Percentiles rank a stretch among this genome's conserved stretches.
Conservation (phyloP, 1,140 invertebrate genomes). For the Daktulosphaira vitifoliae region DNA sequence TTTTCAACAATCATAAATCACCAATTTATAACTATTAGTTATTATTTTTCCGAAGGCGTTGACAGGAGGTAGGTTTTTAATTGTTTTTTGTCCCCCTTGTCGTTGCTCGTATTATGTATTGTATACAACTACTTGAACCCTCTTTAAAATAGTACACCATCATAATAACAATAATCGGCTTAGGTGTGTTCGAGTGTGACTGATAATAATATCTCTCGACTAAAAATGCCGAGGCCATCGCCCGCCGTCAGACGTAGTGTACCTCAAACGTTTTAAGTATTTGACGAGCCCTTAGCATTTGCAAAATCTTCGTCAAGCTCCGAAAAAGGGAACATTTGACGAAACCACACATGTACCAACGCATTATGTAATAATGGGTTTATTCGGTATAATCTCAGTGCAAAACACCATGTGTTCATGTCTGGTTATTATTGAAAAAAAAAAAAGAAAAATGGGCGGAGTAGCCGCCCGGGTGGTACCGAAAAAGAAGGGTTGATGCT, state of each 20-base stretch:
- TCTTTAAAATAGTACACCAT: no score
- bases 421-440: slow-evolving; percentile 4
- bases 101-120: no score
- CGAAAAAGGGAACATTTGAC: background rate
- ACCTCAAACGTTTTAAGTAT: slow-evolving; percentile 8
- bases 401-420: slow-evolving; percentile 2
- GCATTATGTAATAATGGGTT: slow-evolving; percentile 25
- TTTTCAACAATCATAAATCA: no score
- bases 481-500: background rate
- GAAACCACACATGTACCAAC: slow-evolving; percentile 1
- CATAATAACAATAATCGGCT: slow-evolving; percentile 4
- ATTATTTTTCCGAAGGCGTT: no score
- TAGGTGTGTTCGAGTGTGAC: slow-evolving; percentile 22
- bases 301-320: background rate
- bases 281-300: background rate
- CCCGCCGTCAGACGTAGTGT: no score
- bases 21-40: no score
- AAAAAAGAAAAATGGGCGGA: slow-evolving; percentile 3
- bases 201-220: background rate
- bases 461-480: background rate
- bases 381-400: slow-evolving; percentile 21
- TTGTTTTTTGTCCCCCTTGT: no score
- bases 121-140: no score
- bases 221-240: no score
- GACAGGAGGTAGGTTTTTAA: no score